Evolutionary conservation across 2,113 vertebrate genomes (phyloP).

Genomic region (Bubo bubo): DNA sequence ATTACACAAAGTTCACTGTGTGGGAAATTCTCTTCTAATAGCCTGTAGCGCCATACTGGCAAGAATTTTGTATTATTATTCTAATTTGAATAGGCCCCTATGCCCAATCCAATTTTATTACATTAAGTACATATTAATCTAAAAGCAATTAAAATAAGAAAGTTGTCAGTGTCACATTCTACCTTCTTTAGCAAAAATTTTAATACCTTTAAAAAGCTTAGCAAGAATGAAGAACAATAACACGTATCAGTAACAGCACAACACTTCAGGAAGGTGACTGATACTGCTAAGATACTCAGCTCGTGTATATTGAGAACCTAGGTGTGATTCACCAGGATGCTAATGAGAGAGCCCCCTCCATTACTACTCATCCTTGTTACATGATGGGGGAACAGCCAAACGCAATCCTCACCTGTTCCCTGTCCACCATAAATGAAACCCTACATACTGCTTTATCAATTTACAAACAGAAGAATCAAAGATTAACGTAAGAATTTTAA

Average conservation of each 20-base stretch:
- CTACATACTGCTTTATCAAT: not conserved
- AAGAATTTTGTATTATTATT: slow-evolving; percentile 34
- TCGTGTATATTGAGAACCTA: not conserved
- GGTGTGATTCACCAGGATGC: not conserved
- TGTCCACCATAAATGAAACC: not conserved
- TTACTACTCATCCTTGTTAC: not conserved
- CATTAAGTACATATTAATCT: slow-evolving; percentile 55
- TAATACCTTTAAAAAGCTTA: not conserved
- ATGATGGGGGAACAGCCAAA: not conserved
- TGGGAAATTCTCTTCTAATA: slow-evolving; percentile 27
- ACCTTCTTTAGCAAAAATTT: not conserved
- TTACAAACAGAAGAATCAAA: not conserved
- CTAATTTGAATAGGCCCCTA: slow-evolving; percentile 46
- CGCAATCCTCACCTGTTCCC: not conserved
- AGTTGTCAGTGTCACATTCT: slow-evolving; percentile 26
- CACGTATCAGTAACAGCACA: not conserved
- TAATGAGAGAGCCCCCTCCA: not conserved
- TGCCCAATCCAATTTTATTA: slow-evolving; percentile 54
- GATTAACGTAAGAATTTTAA: not conserved
- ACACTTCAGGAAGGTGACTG: not conserved
- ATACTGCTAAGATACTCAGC: not conserved
- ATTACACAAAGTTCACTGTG: slow-evolving; percentile 14
- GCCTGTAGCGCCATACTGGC: not conserved
- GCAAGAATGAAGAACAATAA: not conserved
- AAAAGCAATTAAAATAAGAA: slow-evolving; percentile 44